Conservation (phyloP, 1,140 invertebrate species). For the Ostrea edulis region DNA sequence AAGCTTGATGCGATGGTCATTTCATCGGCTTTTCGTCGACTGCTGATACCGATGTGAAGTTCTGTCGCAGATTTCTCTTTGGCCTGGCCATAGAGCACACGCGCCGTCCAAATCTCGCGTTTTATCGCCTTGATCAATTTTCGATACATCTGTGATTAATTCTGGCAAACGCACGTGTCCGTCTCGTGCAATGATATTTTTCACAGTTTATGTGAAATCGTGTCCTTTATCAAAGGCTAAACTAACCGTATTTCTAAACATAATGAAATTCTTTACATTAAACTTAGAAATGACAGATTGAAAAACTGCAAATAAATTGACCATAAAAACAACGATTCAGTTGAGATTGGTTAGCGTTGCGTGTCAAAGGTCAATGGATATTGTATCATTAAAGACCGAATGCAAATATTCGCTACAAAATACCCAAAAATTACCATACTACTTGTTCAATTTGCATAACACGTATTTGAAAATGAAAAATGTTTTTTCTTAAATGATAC, state of each 20-base stretch:
- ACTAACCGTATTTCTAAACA: constrained; percentile 30
- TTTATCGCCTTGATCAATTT: constrained; percentile 33
- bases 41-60: background rate
- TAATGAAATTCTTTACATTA: constrained; percentile 36
- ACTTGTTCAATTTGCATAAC: too few species aligned
- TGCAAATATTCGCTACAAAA: background rate
- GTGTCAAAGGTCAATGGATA: background rate
- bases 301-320: constrained; percentile 36
- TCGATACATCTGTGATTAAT: constrained; percentile 37
- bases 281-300: constrained; percentile 18
- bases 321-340: constrained; percentile 21
- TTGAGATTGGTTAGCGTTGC: background rate
- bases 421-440: background rate
- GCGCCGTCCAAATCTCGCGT: background rate
- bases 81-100: constrained; percentile 17
- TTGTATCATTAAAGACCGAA: background rate
- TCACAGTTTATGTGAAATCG: constrained; percentile 35
- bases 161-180: background rate
- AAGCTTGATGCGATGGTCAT: constrained; percentile 1
- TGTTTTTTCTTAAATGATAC: too few species aligned
- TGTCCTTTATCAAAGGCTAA: constrained; percentile 28
- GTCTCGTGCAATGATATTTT: constrained; percentile 25
- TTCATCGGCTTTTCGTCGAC: constrained; percentile 20
- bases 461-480: too few species aligned
- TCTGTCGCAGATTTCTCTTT: background rate